Conservation (phyloP, 2,797 vertebrate species). For the Huso huso region DNA sequence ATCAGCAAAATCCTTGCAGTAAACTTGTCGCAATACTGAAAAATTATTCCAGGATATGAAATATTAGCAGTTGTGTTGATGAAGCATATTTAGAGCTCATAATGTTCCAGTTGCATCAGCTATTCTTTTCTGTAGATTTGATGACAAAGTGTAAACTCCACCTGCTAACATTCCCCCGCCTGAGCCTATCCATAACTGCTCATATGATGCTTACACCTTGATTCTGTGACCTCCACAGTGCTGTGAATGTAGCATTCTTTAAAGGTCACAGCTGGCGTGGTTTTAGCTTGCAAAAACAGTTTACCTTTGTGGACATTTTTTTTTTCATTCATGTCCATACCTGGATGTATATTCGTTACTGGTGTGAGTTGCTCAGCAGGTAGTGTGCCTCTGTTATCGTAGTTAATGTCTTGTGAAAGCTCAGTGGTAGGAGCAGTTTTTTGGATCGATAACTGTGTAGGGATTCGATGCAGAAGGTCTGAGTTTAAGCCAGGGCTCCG, state of each 20-base stretch:
- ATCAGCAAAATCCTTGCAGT: slow-evolving; percentile 11
- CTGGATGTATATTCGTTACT: too few species aligned
- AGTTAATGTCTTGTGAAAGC: too few species aligned
- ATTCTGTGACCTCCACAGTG: slow-evolving; percentile 41
- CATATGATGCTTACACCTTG: slow-evolving; percentile 38
- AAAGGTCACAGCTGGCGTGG: slow-evolving; percentile 46
- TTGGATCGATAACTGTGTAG: too few species aligned
- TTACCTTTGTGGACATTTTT: too few species aligned
- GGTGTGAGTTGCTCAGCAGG: too few species aligned
- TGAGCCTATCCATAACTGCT: slow-evolving; percentile 27
- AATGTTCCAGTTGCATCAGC: slow-evolving; percentile 48
- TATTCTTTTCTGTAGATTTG: slow-evolving; percentile 46
- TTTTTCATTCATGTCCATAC: too few species aligned
- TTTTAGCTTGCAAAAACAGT: background rate
- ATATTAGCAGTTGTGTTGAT: slow-evolving; percentile 57
- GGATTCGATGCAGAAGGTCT: too few species aligned
- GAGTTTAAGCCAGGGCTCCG: too few species aligned
- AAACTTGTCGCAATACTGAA: background rate
- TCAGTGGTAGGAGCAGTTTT: too few species aligned
- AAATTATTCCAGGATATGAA: slow-evolving; percentile 41
- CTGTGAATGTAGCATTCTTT: slow-evolving; percentile 48
- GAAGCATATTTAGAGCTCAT: slow-evolving; percentile 59
- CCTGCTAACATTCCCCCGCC: slow-evolving; percentile 56
- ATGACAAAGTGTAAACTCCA: slow-evolving; percentile 61
- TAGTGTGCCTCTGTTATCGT: too few species aligned